Base-by-base conservation (phyloP, 2,797 vertebrate genomes). In the Rhyacichthys aspro region DNA sequence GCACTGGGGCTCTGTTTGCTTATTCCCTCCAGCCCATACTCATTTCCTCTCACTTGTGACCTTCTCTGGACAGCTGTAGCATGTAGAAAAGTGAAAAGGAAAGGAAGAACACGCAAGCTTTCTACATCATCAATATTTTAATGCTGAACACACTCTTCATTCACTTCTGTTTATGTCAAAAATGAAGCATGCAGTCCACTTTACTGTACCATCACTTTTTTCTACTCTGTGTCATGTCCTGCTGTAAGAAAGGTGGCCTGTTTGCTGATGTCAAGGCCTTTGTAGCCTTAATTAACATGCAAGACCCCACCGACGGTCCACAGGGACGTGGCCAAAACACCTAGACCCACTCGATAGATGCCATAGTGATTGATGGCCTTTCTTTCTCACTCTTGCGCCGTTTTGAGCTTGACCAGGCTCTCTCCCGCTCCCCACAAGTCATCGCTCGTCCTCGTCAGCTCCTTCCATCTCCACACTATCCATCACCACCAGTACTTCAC, bases 351-450 rank as follows among this genome's bases (percentile, higher is more conserved):
- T 88, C 86, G 70, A 89, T 91, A 86, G 67, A 77, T 9, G 82
- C 74, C 82, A 77, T 18, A 55, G 72, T 89, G 90, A 91, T 89
- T 82, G 90, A 91, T 91, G 81, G 63, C 59, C 65, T 59, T 55
- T 72, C 72, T 75, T 55, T 55, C 57, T 39, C 34, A 28, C 58
- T 71, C 56, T 59, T 44, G 48, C 74, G 33, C 65, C 15, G 41
- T 59, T 83, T 71, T 74, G 59, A 79, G 70, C 71, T 78, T 39
- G 44, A 38, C 60, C 69, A 60, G 57, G 59, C 47, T 71, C 81
- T 76, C 56, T 70, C 56, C 70, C 8, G 1, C 33, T 52, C 59
- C 52, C 50, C 59, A 6, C 38, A 67, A 79, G 70, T 82, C 82
- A 81, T 82, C 18, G 38, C 62, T 84, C 70, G 78, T 75, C 71